These are phyloP conservation scores for Caenorhabditis panamensis DNA, from an alignment of 2,888 invertebrate genomes.

Conservation along the genomic window DNA sequence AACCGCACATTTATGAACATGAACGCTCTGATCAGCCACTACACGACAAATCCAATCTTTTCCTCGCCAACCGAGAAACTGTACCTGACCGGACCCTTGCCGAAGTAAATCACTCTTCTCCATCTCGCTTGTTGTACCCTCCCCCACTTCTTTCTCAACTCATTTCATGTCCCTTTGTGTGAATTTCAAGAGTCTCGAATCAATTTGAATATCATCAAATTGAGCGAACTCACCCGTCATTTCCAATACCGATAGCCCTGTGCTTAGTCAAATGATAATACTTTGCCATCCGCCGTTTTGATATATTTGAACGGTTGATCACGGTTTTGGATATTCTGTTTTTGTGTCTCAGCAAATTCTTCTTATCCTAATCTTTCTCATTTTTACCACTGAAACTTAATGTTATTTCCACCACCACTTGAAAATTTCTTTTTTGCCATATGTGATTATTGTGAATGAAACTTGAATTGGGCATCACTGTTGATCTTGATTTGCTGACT, in stretches of 20 bases:
- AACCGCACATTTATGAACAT: conserved; percentile 96
- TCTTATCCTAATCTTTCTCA: not conserved
- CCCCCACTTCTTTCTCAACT: not conserved
- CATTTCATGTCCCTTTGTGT: conserved; percentile 16
- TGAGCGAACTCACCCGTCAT: conserved; percentile 27
- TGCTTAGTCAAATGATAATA: conserved; percentile 42
- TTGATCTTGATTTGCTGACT: not conserved
- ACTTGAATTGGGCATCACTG: not conserved
- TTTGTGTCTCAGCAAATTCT: conserved; percentile 7
- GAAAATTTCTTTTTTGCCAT: conserved; percentile 43
- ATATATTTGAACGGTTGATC: conserved; percentile 53
- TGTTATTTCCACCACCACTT: not conserved
- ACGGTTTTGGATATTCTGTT: conserved; percentile 40
- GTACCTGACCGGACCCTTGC: conserved; percentile 93
- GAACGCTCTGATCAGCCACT: conserved; percentile 97
- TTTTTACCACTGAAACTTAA: conserved; percentile 3
- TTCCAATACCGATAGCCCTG: conserved; percentile 53
- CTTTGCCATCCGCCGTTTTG: conserved; percentile 51
- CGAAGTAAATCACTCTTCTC: conserved; percentile 49
- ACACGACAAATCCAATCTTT: conserved; percentile 98
- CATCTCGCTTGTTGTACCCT: not conserved
- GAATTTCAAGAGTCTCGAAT: conserved; percentile 7
- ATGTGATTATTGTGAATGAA: conserved; percentile 35
- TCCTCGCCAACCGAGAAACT: conserved; percentile 98
- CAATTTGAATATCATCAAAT: conserved; percentile 6